Evolutionary conservation across 35 echinoderm and acorn worm species (phyloP), one percentile per base, ranked within the genome.

Genomic region (Ophioderma brevispina): DNA sequence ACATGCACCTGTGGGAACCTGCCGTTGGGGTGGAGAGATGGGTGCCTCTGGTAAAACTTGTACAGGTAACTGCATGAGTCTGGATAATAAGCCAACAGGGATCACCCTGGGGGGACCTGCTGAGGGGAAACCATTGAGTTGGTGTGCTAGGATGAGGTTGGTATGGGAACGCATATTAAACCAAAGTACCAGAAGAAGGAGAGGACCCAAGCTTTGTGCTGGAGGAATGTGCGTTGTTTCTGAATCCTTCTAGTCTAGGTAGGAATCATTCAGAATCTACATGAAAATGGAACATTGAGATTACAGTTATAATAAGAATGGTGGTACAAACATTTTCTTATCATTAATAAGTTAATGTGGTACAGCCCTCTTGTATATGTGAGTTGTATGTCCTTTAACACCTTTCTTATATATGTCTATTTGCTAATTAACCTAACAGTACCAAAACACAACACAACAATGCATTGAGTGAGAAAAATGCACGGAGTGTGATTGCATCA

Each of bases 251-350:
- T 70, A 8, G n/a, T 70, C 59, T 25, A 8, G n/a, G n/a, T 70
- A 70, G n/a, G 59, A 70, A 70, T 70, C 59, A 70, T 70, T n/a
- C 59, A 70, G 59, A 70, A 30, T 70, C 59, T 70, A 25, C n/a
- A 70, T n/a, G n/a, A n/a, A n/a, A n/a, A n/a, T n/a, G n/a, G n/a
- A n/a, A n/a, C n/a, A n/a, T n/a, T n/a, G n/a, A n/a, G n/a, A n/a
- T n/a, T n/a, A n/a, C n/a, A n/a, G n/a, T n/a, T n/a, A n/a, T n/a
- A n/a, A n/a, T n/a, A n/a, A n/a, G n/a, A n/a, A n/a, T n/a, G n/a
- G n/a, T n/a, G n/a, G n/a, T n/a, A n/a, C n/a, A n/a, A n/a, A n/a
- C n/a, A n/a, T n/a, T n/a, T n/a, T n/a, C n/a, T n/a, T n/a, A n/a
- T n/a, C n/a, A n/a, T n/a, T n/a, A n/a, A n/a, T n/a, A n/a, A n/a